Percentiles rank a stretch among this genome's conserved stretches.
These are phyloP conservation scores for Orientallactaga sibirica DNA, from an alignment of 2,797 vertebrate species.

Conservation along the genomic window DNA sequence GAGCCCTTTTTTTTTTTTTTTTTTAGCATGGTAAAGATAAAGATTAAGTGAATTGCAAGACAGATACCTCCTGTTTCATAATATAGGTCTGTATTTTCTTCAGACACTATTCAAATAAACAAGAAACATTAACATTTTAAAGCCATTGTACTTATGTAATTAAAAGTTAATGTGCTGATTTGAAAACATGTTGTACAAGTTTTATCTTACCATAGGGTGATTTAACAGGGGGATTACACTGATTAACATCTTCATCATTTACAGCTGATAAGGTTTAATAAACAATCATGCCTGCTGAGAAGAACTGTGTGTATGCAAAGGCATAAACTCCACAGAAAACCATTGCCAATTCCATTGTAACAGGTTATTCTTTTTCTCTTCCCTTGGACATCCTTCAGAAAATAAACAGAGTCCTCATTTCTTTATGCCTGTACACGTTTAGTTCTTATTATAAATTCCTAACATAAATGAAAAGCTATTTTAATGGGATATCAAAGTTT, in stretches of 20 bases:
- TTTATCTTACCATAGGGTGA: constrained; percentile 11
- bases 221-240: constrained; percentile 38
- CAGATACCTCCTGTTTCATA: not conserved
- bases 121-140: constrained; percentile 34
- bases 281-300: not conserved
- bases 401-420: constrained; percentile 28
- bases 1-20: not conserved
- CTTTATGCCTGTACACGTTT: not conserved
- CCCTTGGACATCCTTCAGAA: not conserved
- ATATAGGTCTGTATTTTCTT: not conserved
- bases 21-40: not conserved
- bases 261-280: not conserved
- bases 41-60: not conserved
- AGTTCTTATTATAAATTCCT: not conserved
- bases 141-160: constrained; percentile 11
- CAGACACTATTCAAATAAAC: not conserved
- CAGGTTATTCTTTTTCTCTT: constrained; percentile 41
- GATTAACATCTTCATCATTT: not conserved
- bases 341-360: not conserved
- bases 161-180: constrained; percentile 31
- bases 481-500: not conserved
- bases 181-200: constrained; percentile 39
- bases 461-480: not conserved
- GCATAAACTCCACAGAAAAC: not conserved
- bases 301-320: not conserved